Percentiles rank a stretch among this genome's conserved stretches.
phyloP scores from a whole-genome alignment of 2,797 vertebrate species.

The Trematomus bernacchii region DNA sequence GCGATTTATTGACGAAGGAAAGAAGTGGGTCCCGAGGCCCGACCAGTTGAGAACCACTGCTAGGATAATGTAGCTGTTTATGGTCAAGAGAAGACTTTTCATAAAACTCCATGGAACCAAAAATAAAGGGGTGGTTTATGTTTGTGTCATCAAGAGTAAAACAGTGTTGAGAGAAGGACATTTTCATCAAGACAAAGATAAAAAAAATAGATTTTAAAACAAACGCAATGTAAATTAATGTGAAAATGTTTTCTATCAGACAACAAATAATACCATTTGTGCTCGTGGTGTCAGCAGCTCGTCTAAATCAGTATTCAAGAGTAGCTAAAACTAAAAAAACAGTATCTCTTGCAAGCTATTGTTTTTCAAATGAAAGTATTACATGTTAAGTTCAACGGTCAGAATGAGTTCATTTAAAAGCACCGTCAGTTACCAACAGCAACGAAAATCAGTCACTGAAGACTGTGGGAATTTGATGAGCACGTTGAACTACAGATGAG shows the following conservation, averaged over 20 bases:
- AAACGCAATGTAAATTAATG: not conserved
- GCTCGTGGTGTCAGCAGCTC: not conserved
- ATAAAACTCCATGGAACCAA: not conserved
- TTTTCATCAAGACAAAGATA: conserved; percentile 1
- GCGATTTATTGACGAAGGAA: no score
- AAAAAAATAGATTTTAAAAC: not conserved
- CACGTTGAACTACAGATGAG: conserved; percentile 1
- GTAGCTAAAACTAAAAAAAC: not conserved
- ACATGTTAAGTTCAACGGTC: not conserved
- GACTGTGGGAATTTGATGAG: conserved; percentile 10
- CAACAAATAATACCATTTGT: not conserved
- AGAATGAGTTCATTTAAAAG: not conserved
- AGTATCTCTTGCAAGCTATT: not conserved
- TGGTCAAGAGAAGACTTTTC: not conserved
- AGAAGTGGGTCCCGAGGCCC: no score
- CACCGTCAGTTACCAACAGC: conserved; percentile 1
- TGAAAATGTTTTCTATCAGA: not conserved
- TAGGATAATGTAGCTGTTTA: not conserved
- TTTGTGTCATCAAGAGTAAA: not conserved
- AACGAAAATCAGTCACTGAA: conserved; percentile 7
- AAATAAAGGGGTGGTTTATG: not conserved
- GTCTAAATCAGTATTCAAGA: not conserved
- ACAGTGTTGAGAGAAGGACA: not conserved
- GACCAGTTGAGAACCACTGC: no score
- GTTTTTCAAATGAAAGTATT: not conserved